Conservation (phyloP, 1,140 invertebrate genomes). For the Cataglyphis hispanica region DNA sequence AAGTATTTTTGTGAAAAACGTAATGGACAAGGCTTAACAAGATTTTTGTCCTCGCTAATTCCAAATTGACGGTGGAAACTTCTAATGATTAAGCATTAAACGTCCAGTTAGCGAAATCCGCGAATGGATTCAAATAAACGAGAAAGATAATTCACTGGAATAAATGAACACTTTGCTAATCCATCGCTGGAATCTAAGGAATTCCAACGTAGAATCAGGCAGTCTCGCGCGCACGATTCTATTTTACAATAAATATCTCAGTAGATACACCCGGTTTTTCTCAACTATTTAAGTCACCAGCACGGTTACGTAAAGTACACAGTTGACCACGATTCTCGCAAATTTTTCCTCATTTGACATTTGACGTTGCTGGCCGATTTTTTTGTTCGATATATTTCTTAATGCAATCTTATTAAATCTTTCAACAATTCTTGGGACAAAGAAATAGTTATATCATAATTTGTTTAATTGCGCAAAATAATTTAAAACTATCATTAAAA, state of each 20-base stretch:
- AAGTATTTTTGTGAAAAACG: slow-evolving; percentile 19
- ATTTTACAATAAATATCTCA: slow-evolving; percentile 32
- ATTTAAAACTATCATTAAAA: background rate
- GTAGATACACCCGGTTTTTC: slow-evolving; percentile 26
- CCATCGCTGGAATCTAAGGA: slow-evolving; percentile 14
- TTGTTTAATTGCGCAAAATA: background rate
- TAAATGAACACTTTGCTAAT: slow-evolving; percentile 16
- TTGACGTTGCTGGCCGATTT: background rate
- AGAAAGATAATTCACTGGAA: slow-evolving; percentile 22
- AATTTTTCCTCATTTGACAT: background rate
- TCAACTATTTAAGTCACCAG: slow-evolving; percentile 35
- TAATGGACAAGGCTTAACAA: background rate
- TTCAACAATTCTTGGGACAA: background rate
- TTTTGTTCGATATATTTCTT: background rate
- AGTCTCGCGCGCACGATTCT: slow-evolving; percentile 27
- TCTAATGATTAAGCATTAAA: slow-evolving; percentile 21
- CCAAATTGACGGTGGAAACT: slow-evolving; percentile 16
- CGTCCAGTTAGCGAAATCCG: background rate
- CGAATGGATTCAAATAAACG: background rate
- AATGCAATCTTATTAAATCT: background rate
- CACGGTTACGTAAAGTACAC: background rate
- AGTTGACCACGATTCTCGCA: slow-evolving; percentile 20
- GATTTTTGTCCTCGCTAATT: slow-evolving; percentile 1
- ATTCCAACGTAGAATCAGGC: slow-evolving; percentile 19
- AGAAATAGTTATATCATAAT: background rate